Conservation (phyloP, 2,113 vertebrate genomes). For the Corvus moneduloides region DNA sequence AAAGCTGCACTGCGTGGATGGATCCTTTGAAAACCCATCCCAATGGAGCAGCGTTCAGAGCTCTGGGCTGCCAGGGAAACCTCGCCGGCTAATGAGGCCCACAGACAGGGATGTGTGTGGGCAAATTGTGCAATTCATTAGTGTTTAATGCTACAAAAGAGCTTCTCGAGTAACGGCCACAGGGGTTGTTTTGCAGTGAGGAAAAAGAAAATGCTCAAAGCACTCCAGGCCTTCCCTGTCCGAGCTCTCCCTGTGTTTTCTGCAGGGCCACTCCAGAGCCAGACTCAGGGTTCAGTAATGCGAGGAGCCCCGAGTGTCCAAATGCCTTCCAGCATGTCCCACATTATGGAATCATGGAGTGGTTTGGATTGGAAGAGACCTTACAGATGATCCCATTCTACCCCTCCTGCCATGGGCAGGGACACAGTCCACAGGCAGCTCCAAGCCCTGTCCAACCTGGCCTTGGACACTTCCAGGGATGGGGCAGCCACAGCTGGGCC, state of each 20-base stretch:
- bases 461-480: not conserved
- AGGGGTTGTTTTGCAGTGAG: not conserved
- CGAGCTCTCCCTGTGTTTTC: rapidly evolving
- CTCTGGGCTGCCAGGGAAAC: not conserved
- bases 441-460: rapidly evolving
- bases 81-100: not conserved
- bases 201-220: not conserved
- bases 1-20: rapidly evolving
- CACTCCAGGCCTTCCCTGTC: not conserved
- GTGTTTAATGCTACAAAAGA: not conserved
- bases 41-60: rapidly evolving
- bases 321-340: not conserved
- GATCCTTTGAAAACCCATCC: not conserved
- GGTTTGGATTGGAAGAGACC: not conserved
- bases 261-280: not conserved
- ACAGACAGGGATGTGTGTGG: not conserved
- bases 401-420: not conserved
- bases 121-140: not conserved
- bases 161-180: not conserved
- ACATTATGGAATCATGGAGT: rapidly evolving
- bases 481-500: not conserved
- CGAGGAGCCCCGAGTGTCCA: rapidly evolving
- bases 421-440: not conserved
- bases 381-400: not conserved
- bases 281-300: rapidly evolving